A percentile compares a stretch with the other conserved stretches of the same genome.
phyloP scores from a whole-genome alignment of 2,113 vertebrate species.

The Harpagus bidentatus region DNA sequence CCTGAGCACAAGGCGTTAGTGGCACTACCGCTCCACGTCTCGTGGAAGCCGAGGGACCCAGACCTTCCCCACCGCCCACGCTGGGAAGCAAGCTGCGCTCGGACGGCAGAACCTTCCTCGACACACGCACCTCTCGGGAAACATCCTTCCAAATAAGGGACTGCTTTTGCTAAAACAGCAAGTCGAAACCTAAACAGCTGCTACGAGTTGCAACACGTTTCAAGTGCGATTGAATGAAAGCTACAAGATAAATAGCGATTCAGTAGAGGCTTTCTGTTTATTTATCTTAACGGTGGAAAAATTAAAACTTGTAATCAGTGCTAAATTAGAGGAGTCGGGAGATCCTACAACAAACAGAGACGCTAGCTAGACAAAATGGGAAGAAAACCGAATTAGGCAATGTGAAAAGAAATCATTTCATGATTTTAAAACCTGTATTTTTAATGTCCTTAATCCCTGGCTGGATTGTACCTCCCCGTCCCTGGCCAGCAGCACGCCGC shows the following conservation, averaged over 20 bases:
- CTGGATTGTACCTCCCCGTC: not conserved
- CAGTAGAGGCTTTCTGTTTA: not conserved
- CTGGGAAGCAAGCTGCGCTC: not conserved
- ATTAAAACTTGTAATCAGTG: slow-evolving; percentile 25
- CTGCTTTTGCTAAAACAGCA: not conserved
- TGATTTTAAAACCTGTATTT: not conserved
- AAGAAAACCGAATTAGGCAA: not conserved
- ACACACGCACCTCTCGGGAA: not conserved
- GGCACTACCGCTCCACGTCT: rapidly evolving
- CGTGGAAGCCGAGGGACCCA: not conserved
- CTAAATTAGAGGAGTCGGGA: not conserved
- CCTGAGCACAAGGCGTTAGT: rapidly evolving
- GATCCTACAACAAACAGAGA: not conserved
- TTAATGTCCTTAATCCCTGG: not conserved
- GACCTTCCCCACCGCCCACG: not conserved
- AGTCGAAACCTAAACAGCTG: not conserved
- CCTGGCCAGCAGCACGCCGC: not conserved
- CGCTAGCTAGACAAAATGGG: not conserved
- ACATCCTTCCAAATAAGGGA: not conserved
- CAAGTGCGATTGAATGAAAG: not conserved
- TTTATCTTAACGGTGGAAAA: not conserved
- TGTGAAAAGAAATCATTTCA: not conserved
- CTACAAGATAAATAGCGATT: not conserved
- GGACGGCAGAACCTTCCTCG: rapidly evolving
- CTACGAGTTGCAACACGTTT: not conserved